Conservation (phyloP, 2,888 invertebrate genomes). For the Pseudococcus longispinus region DNA sequence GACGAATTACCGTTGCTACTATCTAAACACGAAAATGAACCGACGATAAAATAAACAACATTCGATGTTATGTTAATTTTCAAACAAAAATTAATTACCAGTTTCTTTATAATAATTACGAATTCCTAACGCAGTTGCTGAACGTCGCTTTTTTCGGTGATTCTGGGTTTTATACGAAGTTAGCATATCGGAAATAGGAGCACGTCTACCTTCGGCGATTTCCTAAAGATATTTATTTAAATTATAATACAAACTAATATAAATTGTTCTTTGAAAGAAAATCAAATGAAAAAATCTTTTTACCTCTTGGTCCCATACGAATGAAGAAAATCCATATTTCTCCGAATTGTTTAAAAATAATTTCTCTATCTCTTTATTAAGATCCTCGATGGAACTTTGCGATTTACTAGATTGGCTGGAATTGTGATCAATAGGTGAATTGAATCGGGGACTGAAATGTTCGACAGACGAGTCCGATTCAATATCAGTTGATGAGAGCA, state of each 20-base stretch:
- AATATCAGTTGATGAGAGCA: conserved; percentile 10
- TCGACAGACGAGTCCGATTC: conserved; percentile 17
- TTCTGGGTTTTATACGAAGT: conserved; percentile 44
- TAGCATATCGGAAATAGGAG: conserved; percentile 50
- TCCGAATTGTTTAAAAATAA: conserved; percentile 50
- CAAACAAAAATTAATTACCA: neutral
- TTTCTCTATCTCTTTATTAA: conserved; percentile 56
- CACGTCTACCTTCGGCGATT: conserved; percentile 49
- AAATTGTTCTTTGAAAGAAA: neutral
- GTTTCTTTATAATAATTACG: conserved; percentile 52
- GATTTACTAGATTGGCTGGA: conserved; percentile 50
- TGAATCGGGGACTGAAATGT: conserved; percentile 37
- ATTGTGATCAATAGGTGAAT: conserved; percentile 46
- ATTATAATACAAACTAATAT: neutral
- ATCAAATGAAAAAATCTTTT: neutral
- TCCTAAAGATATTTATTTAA: neutral
- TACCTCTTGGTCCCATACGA: conserved; percentile 50
- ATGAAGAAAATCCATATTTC: conserved; percentile 46
- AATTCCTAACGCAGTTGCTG: conserved; percentile 47
- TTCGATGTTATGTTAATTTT: neutral
- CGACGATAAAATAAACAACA: neutral
- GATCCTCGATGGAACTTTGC: conserved; percentile 49
- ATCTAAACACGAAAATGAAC: neutral
- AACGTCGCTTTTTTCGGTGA: conserved; percentile 47
- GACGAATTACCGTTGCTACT: conserved; percentile 53